These are phyloP conservation scores for Eupithecia vulgata DNA, from an alignment of 2,888 invertebrate species.

Conservation along the genomic window DNA sequence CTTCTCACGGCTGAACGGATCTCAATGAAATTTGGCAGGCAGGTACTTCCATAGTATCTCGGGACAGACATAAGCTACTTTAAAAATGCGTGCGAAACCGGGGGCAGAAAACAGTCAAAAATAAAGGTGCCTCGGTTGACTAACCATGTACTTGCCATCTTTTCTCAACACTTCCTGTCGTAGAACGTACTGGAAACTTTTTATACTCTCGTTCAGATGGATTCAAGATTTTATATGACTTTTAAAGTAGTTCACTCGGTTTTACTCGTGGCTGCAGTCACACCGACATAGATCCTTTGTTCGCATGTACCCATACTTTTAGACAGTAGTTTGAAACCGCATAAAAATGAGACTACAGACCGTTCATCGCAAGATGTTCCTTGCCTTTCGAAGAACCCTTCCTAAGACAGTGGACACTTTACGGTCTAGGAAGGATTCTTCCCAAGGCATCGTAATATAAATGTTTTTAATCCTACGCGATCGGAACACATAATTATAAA, in stretches of 20 bases:
- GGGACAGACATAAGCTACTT: no score
- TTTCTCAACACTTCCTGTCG: slow-evolving; percentile 30
- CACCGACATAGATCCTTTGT: not conserved
- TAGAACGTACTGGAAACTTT: slow-evolving; percentile 42
- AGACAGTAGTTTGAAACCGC: not conserved
- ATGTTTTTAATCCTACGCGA: no score
- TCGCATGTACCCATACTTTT: not conserved
- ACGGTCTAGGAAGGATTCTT: no score
- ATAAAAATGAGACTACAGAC: not conserved
- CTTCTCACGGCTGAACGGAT: no score
- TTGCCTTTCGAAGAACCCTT: no score
- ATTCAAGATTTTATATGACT: slow-evolving; percentile 59
- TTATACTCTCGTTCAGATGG: slow-evolving; percentile 43
- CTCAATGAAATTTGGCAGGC: no score
- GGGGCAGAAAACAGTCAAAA: not conserved
- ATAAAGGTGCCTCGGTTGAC: not conserved
- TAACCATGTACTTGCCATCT: not conserved
- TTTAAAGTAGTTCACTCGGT: slow-evolving; percentile 52
- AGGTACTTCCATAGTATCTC: no score
- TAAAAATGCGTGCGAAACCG: not conserved
- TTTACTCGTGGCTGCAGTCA: slow-evolving; percentile 25
- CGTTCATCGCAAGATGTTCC: no score
- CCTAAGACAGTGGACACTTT: no score
- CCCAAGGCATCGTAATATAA: no score
- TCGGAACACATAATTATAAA: no score